These are phyloP conservation scores for Zootoca vivipara DNA, from an alignment of 2,113 vertebrate species.

Conservation along the genomic window DNA sequence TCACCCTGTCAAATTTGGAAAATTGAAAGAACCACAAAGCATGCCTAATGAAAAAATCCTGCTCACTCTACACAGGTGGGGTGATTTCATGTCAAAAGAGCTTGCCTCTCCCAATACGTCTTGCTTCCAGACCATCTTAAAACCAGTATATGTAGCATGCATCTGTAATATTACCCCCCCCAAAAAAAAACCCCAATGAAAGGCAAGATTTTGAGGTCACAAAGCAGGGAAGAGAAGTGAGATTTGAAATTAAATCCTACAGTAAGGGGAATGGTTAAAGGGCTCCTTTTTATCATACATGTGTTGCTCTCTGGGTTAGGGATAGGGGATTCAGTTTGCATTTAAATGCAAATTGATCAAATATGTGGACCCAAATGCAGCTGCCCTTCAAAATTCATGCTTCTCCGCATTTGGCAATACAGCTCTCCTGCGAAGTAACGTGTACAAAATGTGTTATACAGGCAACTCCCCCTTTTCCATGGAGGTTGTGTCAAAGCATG, in stretches of 20 bases:
- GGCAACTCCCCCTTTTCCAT: too few relatives aligned
- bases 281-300: background rate
- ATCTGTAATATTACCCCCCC: background rate
- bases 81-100: conserved; percentile 18
- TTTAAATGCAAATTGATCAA: too few relatives aligned
- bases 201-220: background rate
- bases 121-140: background rate
- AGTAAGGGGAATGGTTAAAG: background rate
- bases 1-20: conserved; percentile 15
- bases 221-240: too few relatives aligned
- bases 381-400: too few relatives aligned
- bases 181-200: background rate
- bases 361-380: too few relatives aligned
- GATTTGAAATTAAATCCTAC: background rate
- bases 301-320: background rate
- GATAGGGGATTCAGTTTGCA: too few relatives aligned
- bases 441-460: too few relatives aligned
- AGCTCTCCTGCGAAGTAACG: too few relatives aligned
- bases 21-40: background rate
- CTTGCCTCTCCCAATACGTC: background rate
- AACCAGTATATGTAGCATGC: background rate
- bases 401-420: too few relatives aligned
- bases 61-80: background rate
- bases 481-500: too few relatives aligned
- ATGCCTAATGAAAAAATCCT: background rate